A percentile compares a stretch with the other conserved stretches of the same genome.
Conservation (phyloP, 1,140 invertebrate genomes). For the Panonychus citri region DNA sequence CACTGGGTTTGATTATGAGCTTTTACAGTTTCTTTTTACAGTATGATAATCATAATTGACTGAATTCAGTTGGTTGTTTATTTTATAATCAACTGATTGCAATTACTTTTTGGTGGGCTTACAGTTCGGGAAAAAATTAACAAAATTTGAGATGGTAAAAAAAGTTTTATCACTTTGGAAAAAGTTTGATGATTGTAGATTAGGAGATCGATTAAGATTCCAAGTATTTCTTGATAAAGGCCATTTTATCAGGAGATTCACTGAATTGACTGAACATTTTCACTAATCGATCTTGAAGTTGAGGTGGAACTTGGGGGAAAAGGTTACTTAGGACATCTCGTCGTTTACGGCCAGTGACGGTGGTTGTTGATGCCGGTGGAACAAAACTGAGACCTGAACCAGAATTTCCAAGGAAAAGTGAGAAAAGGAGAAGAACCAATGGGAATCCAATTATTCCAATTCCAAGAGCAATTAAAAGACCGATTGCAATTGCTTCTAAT, state of each 20-base stretch:
- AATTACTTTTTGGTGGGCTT: too few relatives aligned
- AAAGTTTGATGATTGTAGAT: too few relatives aligned
- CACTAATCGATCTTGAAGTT: neutral
- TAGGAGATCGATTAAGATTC: too few relatives aligned
- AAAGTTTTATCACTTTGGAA: too few relatives aligned
- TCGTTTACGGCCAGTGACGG: conserved; percentile 1
- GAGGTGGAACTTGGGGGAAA: neutral
- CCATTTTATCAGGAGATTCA: neutral
- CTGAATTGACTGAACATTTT: neutral
- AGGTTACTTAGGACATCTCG: neutral
- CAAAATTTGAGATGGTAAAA: too few relatives aligned
- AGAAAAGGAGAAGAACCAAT: conserved; percentile 1
- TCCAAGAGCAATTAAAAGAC: conserved; percentile 2
- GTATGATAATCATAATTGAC: too few relatives aligned
- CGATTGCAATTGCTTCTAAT: conserved; percentile 5
- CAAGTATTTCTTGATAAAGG: neutral
- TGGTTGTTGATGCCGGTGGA: conserved; percentile 9
- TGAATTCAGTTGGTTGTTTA: too few relatives aligned
- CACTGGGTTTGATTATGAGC: too few relatives aligned
- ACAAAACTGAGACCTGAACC: conserved; percentile 4
- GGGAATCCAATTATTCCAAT: conserved; percentile 8
- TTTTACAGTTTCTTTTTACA: too few relatives aligned
- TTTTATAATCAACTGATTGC: too few relatives aligned
- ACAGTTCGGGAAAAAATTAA: too few relatives aligned
- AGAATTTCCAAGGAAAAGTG: neutral